phyloP scores from a whole-genome alignment of 2,113 vertebrate species.

The Halcyon malimbica region DNA sequence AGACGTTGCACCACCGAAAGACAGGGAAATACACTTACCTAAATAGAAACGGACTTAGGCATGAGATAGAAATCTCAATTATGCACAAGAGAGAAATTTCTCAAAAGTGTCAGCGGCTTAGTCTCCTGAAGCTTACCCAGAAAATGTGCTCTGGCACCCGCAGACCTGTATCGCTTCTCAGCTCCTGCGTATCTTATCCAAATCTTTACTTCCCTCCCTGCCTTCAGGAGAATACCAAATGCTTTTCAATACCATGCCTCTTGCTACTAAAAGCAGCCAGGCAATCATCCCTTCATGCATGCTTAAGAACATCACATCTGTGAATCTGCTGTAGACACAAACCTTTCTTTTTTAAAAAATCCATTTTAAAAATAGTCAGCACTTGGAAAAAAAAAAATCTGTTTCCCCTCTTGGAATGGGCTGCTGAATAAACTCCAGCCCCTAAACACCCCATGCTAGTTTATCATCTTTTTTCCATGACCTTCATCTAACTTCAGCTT shows the following conservation, averaged over 20 bases:
- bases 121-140: neutral
- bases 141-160: constrained; percentile 11
- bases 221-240: neutral
- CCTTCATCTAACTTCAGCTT: constrained; percentile 66
- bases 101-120: neutral
- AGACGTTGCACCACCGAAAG: neutral
- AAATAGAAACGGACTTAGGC: fast-evolving
- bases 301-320: neutral
- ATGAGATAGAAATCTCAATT: neutral
- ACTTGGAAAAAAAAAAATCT: neutral
- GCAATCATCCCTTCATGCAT: neutral
- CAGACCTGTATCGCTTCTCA: neutral
- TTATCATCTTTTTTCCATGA: constrained; percentile 56
- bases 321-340: neutral
- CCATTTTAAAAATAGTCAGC: neutral
- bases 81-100: neutral
- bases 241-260: neutral
- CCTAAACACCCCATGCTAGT: neutral
- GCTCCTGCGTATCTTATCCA: neutral
- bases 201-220: neutral
- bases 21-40: neutral
- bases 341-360: neutral
- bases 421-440: constrained; percentile 27
- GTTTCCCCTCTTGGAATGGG: neutral
- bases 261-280: neutral